A percentile compares a stretch with the other conserved stretches of the same genome.
Conservation (phyloP, 2,888 invertebrate species). For the Pseudoips prasinana region DNA sequence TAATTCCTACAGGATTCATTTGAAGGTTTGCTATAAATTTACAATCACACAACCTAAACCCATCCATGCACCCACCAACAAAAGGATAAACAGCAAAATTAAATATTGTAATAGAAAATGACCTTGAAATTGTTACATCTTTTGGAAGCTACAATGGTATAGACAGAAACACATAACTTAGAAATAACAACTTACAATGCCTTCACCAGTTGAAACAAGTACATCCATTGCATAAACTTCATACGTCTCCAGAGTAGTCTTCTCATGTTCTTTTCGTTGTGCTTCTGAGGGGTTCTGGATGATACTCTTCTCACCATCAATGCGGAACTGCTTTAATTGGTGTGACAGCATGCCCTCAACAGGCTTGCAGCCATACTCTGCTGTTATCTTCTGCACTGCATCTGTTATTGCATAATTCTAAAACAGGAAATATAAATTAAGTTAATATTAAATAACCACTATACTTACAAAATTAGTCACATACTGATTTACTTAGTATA, state of each 20-base stretch:
- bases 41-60: no score
- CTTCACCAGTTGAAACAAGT: conserved; percentile 97
- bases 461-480: no score
- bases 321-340: conserved; percentile 97
- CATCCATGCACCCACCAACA: no score
- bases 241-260: conserved; percentile 96
- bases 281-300: conserved; percentile 96
- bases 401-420: conserved; percentile 96
- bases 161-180: no score
- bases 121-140: no score
- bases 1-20: not conserved
- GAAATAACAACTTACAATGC: conserved; percentile 86
- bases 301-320: conserved; percentile 96
- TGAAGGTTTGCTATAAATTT: not conserved
- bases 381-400: conserved; percentile 95
- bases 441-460: no score
- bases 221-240: conserved; percentile 99
- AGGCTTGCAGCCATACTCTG: conserved; percentile 97
- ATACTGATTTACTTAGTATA: no score
- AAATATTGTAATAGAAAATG: no score
- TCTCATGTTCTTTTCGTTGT: conserved; percentile 98
- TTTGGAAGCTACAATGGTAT: no score
- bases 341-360: conserved; percentile 98
- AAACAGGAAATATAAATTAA: conserved; percentile 27
- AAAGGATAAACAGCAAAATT: no score